phyloP scores from a whole-genome alignment of 1,140 invertebrate genomes.

The Nebria ingens region DNA sequence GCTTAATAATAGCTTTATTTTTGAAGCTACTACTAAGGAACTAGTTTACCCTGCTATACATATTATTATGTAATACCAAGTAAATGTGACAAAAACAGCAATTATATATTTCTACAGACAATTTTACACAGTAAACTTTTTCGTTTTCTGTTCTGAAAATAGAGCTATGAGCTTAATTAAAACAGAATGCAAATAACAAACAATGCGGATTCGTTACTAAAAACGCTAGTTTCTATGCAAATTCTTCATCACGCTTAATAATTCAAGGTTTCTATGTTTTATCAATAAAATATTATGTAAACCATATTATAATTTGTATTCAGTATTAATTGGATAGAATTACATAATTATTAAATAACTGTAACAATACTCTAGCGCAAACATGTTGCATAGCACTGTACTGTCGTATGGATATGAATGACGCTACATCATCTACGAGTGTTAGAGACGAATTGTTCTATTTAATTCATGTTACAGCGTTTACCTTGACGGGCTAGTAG shows the following conservation, averaged over 20 bases:
- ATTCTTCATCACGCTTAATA: no score
- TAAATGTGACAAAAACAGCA: not conserved
- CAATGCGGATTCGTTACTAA: no score
- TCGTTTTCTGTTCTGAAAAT: no score
- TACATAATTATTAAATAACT: not conserved
- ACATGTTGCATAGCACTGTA: not conserved
- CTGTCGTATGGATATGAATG: slow-evolving; percentile 1
- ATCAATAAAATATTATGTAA: not conserved
- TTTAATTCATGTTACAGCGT: not conserved
- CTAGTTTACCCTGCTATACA: not conserved
- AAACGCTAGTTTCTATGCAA: no score
- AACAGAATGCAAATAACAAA: no score
- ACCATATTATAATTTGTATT: not conserved
- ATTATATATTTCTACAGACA: not conserved
- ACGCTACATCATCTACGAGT: slow-evolving; percentile 3
- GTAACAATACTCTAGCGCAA: not conserved
- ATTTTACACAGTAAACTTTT: no score
- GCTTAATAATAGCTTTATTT: no score
- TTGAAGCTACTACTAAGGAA: no score
- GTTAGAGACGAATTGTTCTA: slow-evolving; percentile 6
- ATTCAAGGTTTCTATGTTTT: not conserved
- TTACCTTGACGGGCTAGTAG: not conserved
- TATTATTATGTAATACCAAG: not conserved
- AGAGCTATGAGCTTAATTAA: not conserved
- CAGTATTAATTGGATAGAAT: not conserved